A percentile compares a stretch with the other conserved stretches of the same genome.
phyloP scores from a whole-genome alignment of 2,113 vertebrate species.

The Hemiprocne comata region DNA sequence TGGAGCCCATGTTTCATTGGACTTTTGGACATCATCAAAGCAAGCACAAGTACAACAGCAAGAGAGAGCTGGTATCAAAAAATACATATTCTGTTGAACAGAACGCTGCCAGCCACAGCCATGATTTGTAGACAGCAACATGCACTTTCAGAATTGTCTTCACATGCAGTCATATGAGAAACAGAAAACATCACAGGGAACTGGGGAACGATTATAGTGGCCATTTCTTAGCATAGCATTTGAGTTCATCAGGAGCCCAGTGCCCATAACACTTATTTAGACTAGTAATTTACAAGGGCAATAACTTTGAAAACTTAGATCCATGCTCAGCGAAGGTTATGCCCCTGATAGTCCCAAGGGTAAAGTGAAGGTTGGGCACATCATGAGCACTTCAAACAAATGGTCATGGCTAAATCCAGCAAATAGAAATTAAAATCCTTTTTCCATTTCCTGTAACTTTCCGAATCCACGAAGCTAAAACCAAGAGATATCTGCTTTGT shows the following conservation, averaged over 20 bases:
- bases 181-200: neutral
- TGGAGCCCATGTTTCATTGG: neutral
- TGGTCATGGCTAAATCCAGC: neutral
- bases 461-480: neutral
- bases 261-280: neutral
- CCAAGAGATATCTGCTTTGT: neutral
- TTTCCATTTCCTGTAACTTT: neutral
- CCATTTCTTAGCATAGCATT: neutral
- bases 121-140: neutral
- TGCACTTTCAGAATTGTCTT: neutral
- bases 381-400: neutral
- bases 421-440: neutral
- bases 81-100: neutral
- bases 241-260: neutral
- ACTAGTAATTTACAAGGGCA: neutral
- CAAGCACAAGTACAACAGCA: neutral
- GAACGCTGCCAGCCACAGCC: neutral
- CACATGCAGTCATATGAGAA: neutral
- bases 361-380: neutral
- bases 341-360: neutral
- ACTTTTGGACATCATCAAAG: neutral
- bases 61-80: neutral
- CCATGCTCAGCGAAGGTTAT: neutral
- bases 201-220: neutral
- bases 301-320: neutral